These are phyloP conservation scores for Panagrolaimus sp. DNA, from an alignment of 1,140 invertebrate species.

Conservation along the genomic window DNA sequence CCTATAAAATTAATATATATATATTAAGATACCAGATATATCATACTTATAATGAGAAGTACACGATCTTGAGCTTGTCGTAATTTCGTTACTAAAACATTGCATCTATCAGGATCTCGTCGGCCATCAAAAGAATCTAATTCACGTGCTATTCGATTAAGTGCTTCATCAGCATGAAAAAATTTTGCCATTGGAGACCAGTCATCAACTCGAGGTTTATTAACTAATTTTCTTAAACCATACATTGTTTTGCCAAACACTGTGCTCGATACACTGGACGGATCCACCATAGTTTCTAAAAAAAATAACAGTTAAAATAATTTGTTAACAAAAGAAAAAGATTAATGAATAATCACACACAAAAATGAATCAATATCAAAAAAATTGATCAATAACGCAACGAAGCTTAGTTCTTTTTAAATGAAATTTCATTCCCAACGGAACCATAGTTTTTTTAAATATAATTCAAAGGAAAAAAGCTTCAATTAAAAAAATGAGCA, in stretches of 20 bases:
- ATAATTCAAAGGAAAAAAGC: too few species aligned
- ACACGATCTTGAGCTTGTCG: constrained; percentile 65
- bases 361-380: too few species aligned
- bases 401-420: too few species aligned
- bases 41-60: constrained; percentile 51
- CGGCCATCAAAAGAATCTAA: constrained; percentile 95
- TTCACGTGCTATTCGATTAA: constrained; percentile 70
- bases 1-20: constrained; percentile 68
- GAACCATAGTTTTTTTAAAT: too few species aligned
- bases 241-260: constrained; percentile 37
- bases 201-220: constrained; percentile 55
- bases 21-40: not conserved
- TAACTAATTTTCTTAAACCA: constrained; percentile 54
- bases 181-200: constrained; percentile 78
- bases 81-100: constrained; percentile 83
- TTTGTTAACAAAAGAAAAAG: not conserved
- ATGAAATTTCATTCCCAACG: too few species aligned
- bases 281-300: constrained; percentile 10
- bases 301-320: too few species aligned
- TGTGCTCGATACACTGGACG: constrained; percentile 13
- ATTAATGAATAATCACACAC: too few species aligned
- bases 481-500: too few species aligned
- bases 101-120: constrained; percentile 91
- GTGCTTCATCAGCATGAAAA: constrained; percentile 92
- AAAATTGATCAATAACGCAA: too few species aligned